Conservation (phyloP, 2,113 vertebrate genomes). For the Ifrita kowaldi region DNA sequence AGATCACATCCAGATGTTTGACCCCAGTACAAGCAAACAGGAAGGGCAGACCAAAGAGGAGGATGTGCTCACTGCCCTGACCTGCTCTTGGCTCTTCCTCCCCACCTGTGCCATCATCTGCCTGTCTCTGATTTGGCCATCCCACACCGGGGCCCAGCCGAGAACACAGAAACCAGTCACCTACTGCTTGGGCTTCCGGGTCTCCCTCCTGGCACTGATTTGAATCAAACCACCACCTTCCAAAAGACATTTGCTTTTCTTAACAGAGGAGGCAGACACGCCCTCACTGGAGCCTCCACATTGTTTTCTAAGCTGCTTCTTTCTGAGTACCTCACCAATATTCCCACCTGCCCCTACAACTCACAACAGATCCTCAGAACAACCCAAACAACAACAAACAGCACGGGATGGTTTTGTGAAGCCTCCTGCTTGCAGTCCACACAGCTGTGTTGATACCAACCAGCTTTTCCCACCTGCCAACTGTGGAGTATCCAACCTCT, state of each 20-base stretch:
- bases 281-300: neutral
- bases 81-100: neutral
- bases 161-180: neutral
- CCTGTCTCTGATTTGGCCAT: accelerated
- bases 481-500: accelerated
- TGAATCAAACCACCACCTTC: neutral
- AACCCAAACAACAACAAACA: neutral
- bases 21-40: neutral
- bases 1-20: neutral
- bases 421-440: neutral
- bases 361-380: neutral
- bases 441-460: neutral
- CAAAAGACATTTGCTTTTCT: neutral
- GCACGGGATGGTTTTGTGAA: neutral
- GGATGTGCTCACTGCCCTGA: neutral
- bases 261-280: neutral
- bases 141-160: too few species aligned
- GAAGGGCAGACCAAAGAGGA: neutral
- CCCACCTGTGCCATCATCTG: neutral
- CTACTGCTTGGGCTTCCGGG: neutral
- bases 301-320: neutral
- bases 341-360: neutral
- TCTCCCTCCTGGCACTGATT: neutral
- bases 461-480: neutral
- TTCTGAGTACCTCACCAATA: neutral